A percentile compares a stretch with the other conserved stretches of the same genome.
Evolutionary conservation across 2,797 vertebrate species (phyloP).

Genomic region (Emys orbicularis): DNA sequence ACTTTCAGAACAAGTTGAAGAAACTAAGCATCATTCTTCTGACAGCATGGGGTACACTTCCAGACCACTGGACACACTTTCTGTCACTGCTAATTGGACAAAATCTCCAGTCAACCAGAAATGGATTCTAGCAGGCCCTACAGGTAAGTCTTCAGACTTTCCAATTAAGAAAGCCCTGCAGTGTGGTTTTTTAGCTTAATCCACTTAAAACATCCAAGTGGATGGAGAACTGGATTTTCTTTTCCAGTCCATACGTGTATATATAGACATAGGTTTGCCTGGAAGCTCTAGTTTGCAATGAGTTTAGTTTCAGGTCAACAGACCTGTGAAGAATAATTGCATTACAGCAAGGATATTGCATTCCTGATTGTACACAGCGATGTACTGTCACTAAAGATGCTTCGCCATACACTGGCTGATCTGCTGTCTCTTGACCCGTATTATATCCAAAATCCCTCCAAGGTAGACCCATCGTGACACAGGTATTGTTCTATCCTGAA

Average conservation of each 20-base stretch:
- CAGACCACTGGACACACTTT: not conserved
- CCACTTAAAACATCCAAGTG: not conserved
- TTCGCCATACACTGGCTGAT: not conserved
- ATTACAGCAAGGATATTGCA: not conserved
- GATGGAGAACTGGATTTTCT: not conserved
- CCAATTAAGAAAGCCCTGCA: slow-evolving; percentile 2
- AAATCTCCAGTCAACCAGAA: slow-evolving; percentile 65
- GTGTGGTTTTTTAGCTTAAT: not conserved
- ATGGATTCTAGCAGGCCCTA: not conserved
- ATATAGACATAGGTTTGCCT: accelerated
- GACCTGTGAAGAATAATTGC: not conserved
- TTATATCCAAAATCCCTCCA: not conserved
- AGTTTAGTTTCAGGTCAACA: slow-evolving; percentile 53
- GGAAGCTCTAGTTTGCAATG: accelerated
- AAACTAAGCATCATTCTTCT: not conserved
- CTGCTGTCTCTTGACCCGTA: accelerated
- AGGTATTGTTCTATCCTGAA: not conserved
- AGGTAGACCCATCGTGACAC: not conserved
- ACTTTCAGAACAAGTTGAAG: not conserved
- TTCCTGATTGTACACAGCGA: not conserved
- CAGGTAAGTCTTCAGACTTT: slow-evolving; percentile 57
- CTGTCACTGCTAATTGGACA: slow-evolving; percentile 50
- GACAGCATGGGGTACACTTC: not conserved
- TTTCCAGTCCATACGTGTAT: not conserved
- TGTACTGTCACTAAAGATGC: not conserved